Evolutionary conservation across 2,888 invertebrate species (phyloP), one percentile per base, ranked within the genome.

Genomic region (Melanchra persicariae): DNA sequence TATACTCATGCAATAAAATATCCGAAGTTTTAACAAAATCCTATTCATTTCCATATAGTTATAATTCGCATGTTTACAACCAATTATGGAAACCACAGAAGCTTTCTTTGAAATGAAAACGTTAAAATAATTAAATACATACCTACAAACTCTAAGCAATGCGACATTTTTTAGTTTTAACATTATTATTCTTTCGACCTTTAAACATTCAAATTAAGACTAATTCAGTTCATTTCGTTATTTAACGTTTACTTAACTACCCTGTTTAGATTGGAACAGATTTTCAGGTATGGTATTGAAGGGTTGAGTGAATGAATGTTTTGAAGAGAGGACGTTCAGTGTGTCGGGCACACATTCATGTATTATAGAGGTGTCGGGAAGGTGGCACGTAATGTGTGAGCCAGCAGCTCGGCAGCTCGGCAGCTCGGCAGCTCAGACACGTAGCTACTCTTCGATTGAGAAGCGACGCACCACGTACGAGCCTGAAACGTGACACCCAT

Each of bases 401-500:
- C 65, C 58, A 9, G 37, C 37, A 37, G 30, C 30, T 8, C 62
- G 47, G 73, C 72, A 51, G 34, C 45, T 37, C 74, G 65, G 65
- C 65, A 66, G 77, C 54, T 73, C 72, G 70, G 72, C 74, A 40
- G 40, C 40, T 40, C 40, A 73, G 77, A 79, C 88, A 88, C 87
- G 88, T 87, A 84, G 69, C 79, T 58, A 77, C 76, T 74, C 79
- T 84, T 83, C 88, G 87, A 89, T 90, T 88, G 85, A 86, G 85
- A 77, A 79, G 79, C 87, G 86, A 83, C 88, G 85, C 88, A 78
- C 86, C 92, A 91, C 92, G 91, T 90, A 87, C 87, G 63, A 67
- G 67, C 68, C 78, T 74, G 70, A 81, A 68, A 92, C 93, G 93
- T 93, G 93, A 88, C 72, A 75, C 85, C 81, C 88, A 86, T 92